phyloP scores from a whole-genome alignment of 2,797 vertebrate genomes.

The Danio choprae region DNA sequence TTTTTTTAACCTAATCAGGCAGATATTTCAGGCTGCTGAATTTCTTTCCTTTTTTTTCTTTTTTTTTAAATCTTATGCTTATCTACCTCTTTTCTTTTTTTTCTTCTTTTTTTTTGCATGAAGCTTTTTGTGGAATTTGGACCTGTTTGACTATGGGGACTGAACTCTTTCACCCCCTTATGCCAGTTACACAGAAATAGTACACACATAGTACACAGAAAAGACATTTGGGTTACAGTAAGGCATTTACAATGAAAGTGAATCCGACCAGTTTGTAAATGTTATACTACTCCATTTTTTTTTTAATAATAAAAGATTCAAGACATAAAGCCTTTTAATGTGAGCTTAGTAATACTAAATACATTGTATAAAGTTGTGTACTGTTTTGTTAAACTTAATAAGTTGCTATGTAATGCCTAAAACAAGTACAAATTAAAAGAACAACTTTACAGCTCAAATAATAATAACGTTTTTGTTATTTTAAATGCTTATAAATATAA shows the following conservation, averaged over 20 bases:
- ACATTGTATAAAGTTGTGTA: neutral
- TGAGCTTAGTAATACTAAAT: neutral
- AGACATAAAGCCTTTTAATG: neutral
- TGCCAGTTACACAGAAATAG: too few relatives aligned
- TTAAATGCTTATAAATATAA: neutral
- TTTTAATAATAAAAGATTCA: neutral
- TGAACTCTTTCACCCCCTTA: constrained; percentile 20
- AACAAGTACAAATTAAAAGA: neutral
- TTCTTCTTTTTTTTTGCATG: neutral
- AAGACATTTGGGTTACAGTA: neutral
- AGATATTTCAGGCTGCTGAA: constrained; percentile 5
- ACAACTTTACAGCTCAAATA: neutral
- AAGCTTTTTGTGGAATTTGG: constrained; percentile 47
- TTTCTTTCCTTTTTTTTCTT: neutral
- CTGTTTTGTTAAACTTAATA: neutral
- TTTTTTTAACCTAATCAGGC: constrained; percentile 18
- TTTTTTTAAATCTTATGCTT: neutral
- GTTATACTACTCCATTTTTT: neutral
- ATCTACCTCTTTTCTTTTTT: neutral
- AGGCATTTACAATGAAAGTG: neutral
- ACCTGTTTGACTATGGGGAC: constrained; percentile 31
- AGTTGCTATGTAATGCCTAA: neutral
- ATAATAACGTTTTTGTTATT: neutral
- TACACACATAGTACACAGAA: neutral
- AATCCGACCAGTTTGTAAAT: too few relatives aligned